Percentiles rank a stretch among this genome's conserved stretches.
phyloP scores from a whole-genome alignment of 1,140 invertebrate species.

The Pseudomyrmex dendroicus region DNA sequence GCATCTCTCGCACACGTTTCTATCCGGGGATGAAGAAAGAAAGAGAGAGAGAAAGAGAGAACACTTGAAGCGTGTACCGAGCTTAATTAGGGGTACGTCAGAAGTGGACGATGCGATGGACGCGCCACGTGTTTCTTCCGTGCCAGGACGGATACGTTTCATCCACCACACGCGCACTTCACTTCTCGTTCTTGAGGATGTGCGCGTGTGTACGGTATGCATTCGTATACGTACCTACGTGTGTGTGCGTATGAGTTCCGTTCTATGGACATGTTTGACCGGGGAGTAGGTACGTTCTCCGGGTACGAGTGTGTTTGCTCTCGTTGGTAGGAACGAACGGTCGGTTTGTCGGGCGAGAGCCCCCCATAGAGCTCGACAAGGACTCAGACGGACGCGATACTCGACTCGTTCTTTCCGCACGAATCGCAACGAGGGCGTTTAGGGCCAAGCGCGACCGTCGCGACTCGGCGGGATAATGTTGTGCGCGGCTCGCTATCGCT shows the following conservation, averaged over 20 bases:
- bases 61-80: constrained; percentile 67
- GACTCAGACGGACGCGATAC: constrained; percentile 37
- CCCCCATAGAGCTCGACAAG: constrained; percentile 21
- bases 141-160: constrained; percentile 22
- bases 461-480: neutral
- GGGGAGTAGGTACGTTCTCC: constrained; percentile 32
- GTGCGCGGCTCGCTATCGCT: constrained; percentile 14
- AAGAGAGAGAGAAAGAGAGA: constrained; percentile 30
- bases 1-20: constrained; percentile 1
- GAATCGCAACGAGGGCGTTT: constrained; percentile 53
- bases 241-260: neutral
- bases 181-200: constrained; percentile 49
- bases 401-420: constrained; percentile 52
- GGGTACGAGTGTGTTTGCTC: constrained; percentile 66
- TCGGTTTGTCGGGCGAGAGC: constrained; percentile 38
- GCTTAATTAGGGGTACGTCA: constrained; percentile 71
- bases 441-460: neutral
- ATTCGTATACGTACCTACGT: too few species aligned
- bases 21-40: constrained; percentile 6
- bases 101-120: constrained; percentile 56
- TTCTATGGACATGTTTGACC: constrained; percentile 42
- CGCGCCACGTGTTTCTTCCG: constrained; percentile 69
- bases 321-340: constrained; percentile 59
- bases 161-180: constrained; percentile 39
- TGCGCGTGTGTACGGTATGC: neutral